A percentile compares a stretch with the other conserved stretches of the same genome.
Evolutionary conservation across 2,113 vertebrate species (phyloP).

Genomic region (Oryzias curvinotus): DNA sequence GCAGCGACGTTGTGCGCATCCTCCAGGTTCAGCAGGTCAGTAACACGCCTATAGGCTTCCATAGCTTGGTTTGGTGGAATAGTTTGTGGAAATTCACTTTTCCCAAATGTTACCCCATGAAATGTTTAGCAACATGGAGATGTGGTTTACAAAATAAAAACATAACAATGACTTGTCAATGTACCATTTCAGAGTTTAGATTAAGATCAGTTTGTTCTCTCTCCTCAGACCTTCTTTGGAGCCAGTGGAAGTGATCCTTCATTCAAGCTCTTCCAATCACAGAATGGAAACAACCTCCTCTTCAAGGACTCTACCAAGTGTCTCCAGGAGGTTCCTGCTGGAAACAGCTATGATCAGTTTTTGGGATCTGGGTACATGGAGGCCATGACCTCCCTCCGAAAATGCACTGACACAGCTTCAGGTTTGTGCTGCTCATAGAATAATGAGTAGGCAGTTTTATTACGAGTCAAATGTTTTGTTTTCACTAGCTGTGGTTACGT

Average conservation of each 20-base stretch:
- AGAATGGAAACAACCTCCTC: constrained; percentile 70
- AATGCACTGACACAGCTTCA: constrained; percentile 50
- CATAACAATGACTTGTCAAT: neutral
- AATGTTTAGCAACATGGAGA: neutral
- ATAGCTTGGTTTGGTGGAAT: neutral
- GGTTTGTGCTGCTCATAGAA: constrained; percentile 60
- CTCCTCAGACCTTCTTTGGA: constrained; percentile 53
- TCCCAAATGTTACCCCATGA: neutral
- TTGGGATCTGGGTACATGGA: constrained; percentile 55
- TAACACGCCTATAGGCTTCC: neutral
- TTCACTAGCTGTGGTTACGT: no score
- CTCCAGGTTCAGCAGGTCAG: constrained; percentile 71
- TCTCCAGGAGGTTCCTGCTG: constrained; percentile 58
- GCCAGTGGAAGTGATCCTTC: fast-evolving
- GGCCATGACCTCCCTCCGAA: constrained; percentile 53
- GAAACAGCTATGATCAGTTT: constrained; percentile 44
- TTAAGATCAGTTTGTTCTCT: neutral
- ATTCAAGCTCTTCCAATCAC: constrained; percentile 71
- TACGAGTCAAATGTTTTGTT: neutral
- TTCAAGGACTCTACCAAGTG: constrained; percentile 82
- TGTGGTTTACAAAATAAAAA: neutral
- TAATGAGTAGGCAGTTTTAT: neutral
- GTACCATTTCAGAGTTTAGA: neutral
- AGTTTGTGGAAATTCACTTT: no score
- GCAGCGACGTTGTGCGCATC: constrained; percentile 27